Evolutionary conservation across 2,797 vertebrate species (phyloP), one percentile per base, ranked within the genome.

Genomic region (Enteromius unitaeniatus): DNA sequence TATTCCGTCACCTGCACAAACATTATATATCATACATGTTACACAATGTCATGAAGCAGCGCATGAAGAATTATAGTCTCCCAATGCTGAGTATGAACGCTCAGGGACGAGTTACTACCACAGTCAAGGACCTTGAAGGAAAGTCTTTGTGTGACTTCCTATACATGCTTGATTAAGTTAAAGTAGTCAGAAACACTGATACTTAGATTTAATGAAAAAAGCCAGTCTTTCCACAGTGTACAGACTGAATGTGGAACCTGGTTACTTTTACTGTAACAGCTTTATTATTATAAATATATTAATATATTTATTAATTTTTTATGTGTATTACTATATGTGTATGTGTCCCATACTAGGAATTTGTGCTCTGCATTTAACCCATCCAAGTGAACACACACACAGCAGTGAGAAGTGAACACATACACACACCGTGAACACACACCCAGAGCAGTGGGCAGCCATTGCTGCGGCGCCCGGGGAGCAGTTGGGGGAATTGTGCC

Each of bases 11-110:
- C 28, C n/a, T 40, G 45, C 81, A 67, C 47, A 82, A 82, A 82
- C 72, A 82, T 51, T 75, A 67, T 82, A 82, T n/a, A 75, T 82
- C 81, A 82, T 49, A 26, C n/a, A 65, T 82, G 81, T 82, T 76
- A 53, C 60, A 67, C 17, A 19, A 60, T 82, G 72, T 53, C 81
- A 53, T 67, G 14, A 53, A 40, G 55, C 3, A 1, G 14, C 40
- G 21, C 58, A 21, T 65, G 80, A 82, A 31, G 14, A 53, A 82
- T 82, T 28, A 65, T 45, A 67, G 7, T 40, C 60, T 82, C 58
- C 5, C 21, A 19, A 1, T 34, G 72, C n/a, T 1, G 7, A 53
- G 72, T 31, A 75, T 74, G 26, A 74, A 64, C 4, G 3, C 58
- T 51, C 11, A 8, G 4, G 40, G 42, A 37, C 49, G 55, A 60